These are phyloP conservation scores for Sarcophaga subvicina DNA, from an alignment of 2,888 invertebrate genomes.

Conservation along the genomic window DNA sequence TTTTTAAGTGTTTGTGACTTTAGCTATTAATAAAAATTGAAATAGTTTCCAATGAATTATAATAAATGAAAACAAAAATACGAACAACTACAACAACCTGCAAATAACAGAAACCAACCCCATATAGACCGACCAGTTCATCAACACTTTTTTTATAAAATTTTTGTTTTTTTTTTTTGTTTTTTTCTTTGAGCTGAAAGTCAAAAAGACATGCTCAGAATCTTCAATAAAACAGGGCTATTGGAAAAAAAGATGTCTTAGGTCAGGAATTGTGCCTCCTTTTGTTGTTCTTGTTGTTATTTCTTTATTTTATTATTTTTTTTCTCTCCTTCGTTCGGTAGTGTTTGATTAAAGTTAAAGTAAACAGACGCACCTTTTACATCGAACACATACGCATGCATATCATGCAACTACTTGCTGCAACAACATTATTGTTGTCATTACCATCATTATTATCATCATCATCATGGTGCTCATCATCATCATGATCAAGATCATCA, in stretches of 20 bases:
- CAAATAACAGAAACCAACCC: slow-evolving; percentile 54
- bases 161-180: neutral
- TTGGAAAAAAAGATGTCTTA: slow-evolving; percentile 79
- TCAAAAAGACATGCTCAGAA: slow-evolving; percentile 62
- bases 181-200: slow-evolving; percentile 30
- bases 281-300: slow-evolving; percentile 17
- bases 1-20: slow-evolving; percentile 73
- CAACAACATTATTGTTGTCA: slow-evolving; percentile 20
- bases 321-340: neutral
- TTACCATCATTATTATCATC: slow-evolving; percentile 14
- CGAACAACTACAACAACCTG: slow-evolving; percentile 60
- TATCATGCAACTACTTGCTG: slow-evolving; percentile 30
- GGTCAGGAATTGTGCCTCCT: slow-evolving; percentile 74
- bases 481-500: slow-evolving; percentile 16
- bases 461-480: slow-evolving; percentile 14
- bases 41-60: slow-evolving; percentile 75
- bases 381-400: slow-evolving; percentile 26
- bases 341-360: slow-evolving; percentile 59
- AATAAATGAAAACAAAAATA: slow-evolving; percentile 68
- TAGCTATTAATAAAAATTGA: slow-evolving; percentile 78
- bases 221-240: slow-evolving; percentile 72
- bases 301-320: slow-evolving; percentile 10
- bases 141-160: slow-evolving; percentile 56
- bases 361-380: slow-evolving; percentile 68
- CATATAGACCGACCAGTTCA: slow-evolving; percentile 66